Evolutionary conservation across 2,113 vertebrate genomes (phyloP).

Genomic region (Leucoraja erinaceus): DNA sequence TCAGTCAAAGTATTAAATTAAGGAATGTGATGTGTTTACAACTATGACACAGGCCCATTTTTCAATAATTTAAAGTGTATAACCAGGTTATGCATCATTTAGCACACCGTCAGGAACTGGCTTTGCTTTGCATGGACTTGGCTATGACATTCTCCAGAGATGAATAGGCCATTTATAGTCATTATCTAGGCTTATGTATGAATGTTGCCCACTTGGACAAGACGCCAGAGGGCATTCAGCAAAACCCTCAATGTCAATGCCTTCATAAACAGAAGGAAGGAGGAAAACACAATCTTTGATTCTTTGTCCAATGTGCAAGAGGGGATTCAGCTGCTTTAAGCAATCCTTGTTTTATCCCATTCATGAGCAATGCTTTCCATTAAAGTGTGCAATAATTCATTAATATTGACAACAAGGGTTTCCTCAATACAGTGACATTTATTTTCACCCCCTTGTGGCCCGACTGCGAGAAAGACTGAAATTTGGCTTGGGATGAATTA

Average conservation of each 20-base stretch:
- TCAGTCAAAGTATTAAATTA: neutral
- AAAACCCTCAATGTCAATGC: constrained; percentile 6
- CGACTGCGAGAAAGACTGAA: neutral
- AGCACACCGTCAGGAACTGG: constrained; percentile 7
- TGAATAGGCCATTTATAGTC: constrained; percentile 29
- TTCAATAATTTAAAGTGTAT: constrained; percentile 20
- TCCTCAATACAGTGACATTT: neutral
- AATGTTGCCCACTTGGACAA: constrained; percentile 19
- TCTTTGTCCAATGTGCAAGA: neutral
- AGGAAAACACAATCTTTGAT: constrained; percentile 2
- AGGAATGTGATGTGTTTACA: constrained; percentile 16
- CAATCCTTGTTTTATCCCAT: neutral
- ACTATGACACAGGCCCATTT: neutral
- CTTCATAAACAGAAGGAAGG: neutral
- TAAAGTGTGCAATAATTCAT: neutral
- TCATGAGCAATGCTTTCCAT: neutral
- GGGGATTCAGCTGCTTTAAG: neutral
- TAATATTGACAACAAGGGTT: neutral
- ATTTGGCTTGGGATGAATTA: neutral
- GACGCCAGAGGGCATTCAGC: neutral
- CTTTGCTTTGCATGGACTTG: neutral
- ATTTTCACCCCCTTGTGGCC: neutral
- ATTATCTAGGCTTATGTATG: constrained; percentile 23
- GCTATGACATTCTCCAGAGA: neutral
- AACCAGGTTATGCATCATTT: constrained; percentile 26